Base-by-base conservation (phyloP, 2,888 invertebrate genomes). In the Petrolisthes cinctipes region DNA sequence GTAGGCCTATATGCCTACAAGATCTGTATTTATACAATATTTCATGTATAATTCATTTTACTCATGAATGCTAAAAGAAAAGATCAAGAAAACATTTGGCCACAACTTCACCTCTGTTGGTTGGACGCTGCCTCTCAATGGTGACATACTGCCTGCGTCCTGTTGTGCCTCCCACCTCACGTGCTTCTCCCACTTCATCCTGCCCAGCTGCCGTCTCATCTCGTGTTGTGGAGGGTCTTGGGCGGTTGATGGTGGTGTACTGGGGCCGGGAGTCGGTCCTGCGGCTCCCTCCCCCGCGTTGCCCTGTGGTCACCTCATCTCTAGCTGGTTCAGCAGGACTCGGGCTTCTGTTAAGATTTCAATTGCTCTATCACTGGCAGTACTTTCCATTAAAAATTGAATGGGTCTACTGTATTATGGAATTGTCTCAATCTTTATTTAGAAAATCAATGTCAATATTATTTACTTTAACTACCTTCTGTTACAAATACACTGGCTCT, bases 211-310 rank as follows among this genome's bases (percentile, higher is more conserved):
- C 71, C 57, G 57, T 57, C 57, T 56, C 81, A 83, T n/a, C 66
- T 51, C 6, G 83, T n/a, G 7, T 81, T 37, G 57, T 53, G 66
- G 57, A 75, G 56, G 73, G 89, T 81, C 92, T 92, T 84, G 95
- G 94, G 89, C 96, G 94, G 79, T 95, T 93, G 57, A 96, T 96
- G 84, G 95, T 96, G 0, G 96, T 95, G 91, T 96, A 96, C 91
- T 96, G 95, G 7, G 56, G 82, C 9, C 82, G 82, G 82, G 57
- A 53, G 56, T 75, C 1, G n/a, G 82, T 68, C 5, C 68, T 68
- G 5, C 9, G 17, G 51, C 7, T 51, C 1, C 68, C 66, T 2
- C 82, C 71, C 66, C 51, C 17, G 6, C 68, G 68, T 37, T 20
- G 23, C 5, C 17, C n/a, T 4, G 17, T 37, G n/a, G 3, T 53